Evolutionary conservation across 2,888 invertebrate genomes (phyloP).

Genomic region (Pandemis heparana): DNA sequence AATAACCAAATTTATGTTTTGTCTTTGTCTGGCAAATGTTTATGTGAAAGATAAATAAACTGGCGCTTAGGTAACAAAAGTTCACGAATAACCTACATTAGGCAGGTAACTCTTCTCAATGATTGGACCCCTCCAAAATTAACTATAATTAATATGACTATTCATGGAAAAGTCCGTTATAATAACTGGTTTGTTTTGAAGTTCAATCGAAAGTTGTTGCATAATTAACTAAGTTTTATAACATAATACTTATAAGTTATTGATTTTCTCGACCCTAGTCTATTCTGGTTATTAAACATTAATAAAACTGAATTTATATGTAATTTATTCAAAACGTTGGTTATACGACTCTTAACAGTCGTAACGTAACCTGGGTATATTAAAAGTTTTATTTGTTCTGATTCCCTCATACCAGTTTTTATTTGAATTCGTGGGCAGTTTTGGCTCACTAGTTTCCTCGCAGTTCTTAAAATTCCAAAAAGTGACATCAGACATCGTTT

Average conservation of each 20-base stretch:
- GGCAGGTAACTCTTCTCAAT: not conserved
- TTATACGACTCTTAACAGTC: not conserved
- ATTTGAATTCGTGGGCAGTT: too few species aligned
- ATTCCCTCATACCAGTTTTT: not conserved
- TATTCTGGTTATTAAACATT: not conserved
- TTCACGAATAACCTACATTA: too few species aligned
- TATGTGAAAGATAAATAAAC: too few species aligned
- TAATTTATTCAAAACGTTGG: not conserved
- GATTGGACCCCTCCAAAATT: too few species aligned
- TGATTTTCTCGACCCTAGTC: slow-evolving; percentile 22
- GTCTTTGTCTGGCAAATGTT: too few species aligned
- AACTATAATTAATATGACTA: not conserved
- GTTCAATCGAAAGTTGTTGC: slow-evolving; percentile 34
- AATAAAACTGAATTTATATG: slow-evolving; percentile 4
- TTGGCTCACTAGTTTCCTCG: too few species aligned
- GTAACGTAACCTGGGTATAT: slow-evolving; percentile 12
- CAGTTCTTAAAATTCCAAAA: too few species aligned
- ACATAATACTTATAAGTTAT: slow-evolving; percentile 24
- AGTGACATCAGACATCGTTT: too few species aligned
- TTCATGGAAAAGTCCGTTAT: slow-evolving; percentile 1
- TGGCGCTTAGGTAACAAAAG: too few species aligned
- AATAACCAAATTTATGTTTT: too few species aligned
- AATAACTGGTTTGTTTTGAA: slow-evolving; percentile 15
- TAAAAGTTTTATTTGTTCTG: slow-evolving; percentile 12
- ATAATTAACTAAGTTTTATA: slow-evolving; percentile 27